Percentiles rank a stretch among this genome's conserved stretches.
These are phyloP conservation scores for Dynastes maya DNA, from an alignment of 2,888 invertebrate genomes.

Conservation along the genomic window DNA sequence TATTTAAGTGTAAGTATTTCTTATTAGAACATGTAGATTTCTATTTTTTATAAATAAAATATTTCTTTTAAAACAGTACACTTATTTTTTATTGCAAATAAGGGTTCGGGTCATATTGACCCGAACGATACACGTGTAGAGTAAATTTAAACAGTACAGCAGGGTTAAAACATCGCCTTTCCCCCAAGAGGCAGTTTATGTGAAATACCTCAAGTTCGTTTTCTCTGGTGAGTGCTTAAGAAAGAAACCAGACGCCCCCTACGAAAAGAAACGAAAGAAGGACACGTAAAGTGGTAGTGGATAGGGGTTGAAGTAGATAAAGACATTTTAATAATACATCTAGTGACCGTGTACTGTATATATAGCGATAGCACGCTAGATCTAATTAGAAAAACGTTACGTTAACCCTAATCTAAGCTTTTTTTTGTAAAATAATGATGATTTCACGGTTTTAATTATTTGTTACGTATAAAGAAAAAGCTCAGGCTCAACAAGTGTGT, in stretches of 20 bases:
- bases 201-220: constrained; percentile 46
- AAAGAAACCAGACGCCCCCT: constrained; percentile 55
- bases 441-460: no score
- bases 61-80: no score
- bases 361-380: neutral
- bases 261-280: constrained; percentile 41
- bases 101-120: no score
- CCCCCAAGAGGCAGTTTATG: constrained; percentile 18
- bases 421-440: neutral
- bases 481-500: constrained; percentile 15
- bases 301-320: constrained; percentile 42
- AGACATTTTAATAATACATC: constrained; percentile 53
- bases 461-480: no score
- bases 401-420: neutral
- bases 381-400: no score
- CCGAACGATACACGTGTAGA: no score
- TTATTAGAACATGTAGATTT: no score
- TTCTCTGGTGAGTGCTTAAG: constrained; percentile 54
- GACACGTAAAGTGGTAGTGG: constrained; percentile 24
- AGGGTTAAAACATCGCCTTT: constrained; percentile 16
- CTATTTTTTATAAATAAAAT: no score
- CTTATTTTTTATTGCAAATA: no score
- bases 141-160: no score
- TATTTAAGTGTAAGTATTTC: no score
- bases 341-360: constrained; percentile 41